Base-by-base conservation (phyloP, 2,113 vertebrate genomes). In the Atherinomorus stipes region DNA sequence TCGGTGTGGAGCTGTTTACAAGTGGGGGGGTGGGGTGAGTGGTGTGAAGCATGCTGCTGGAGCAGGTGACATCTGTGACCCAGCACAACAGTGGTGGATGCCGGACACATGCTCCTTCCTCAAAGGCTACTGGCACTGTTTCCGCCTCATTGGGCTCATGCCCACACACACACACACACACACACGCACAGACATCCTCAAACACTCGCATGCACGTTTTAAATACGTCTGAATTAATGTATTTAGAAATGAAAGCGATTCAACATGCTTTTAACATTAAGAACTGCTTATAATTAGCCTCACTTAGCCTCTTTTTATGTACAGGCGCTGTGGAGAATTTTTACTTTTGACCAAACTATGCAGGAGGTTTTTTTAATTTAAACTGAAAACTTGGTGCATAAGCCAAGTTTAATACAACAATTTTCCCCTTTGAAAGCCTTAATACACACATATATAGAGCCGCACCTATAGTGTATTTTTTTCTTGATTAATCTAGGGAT, bases 21-120 rank as follows among this genome's bases (percentile, higher is more conserved):
- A 74, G 62, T 22, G 62, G 53, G 19, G 49, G 63, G 54, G 71
- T 64, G 28, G 49, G 63, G 45, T 1, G 5, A 76, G 64, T 58
- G 76, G 71, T 51, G 63, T 31, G 40, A 64, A 84, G 69, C 69
- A 50, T 78, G 69, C 86, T 79, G 77, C 83, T n/a, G 80, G 63
- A 88, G 80, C 83, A 88, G 79, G 89, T 86, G 87, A 89, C 87
- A 86, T 90, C 78, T 83, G 88, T 85, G 89, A 89, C 87, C 84
- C 77, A 64, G 83, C 65, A 83, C 72, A 58, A 71, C 84, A 68
- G 80, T 37, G 60, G 75, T 80, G 83, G 64, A 83, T 56, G 73
- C 73, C 16, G 78, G 84, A 82, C 89, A 86, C 85, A 86, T 83
- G 80, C 81, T 86, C 53, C 81, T 76, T 74, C 78, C 78, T 80